A percentile compares a stretch with the other conserved stretches of the same genome.
Evolutionary conservation across 2,797 vertebrate genomes (phyloP).

Genomic region (Parauchenoglanis ngamensis): DNA sequence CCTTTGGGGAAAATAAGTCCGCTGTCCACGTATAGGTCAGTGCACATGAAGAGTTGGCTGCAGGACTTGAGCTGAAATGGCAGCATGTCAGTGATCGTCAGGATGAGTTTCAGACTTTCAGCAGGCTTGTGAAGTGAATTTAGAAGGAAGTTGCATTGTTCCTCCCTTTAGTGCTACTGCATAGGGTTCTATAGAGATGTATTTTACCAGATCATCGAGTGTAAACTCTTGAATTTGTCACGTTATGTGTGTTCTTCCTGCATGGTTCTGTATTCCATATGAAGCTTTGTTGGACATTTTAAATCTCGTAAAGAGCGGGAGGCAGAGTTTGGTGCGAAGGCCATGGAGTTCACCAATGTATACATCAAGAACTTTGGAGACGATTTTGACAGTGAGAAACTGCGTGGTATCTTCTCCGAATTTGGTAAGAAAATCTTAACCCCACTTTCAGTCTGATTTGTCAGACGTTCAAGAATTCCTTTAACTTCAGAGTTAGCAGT

Average conservation of each 20-base stretch:
- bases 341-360: conserved; percentile 91
- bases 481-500: neutral
- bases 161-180: neutral
- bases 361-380: conserved; percentile 97
- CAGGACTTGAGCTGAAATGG: neutral
- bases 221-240: neutral
- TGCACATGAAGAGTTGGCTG: conserved; percentile 46
- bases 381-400: conserved; percentile 82
- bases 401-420: conserved; percentile 84
- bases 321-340: conserved; percentile 84
- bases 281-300: conserved; percentile 94
- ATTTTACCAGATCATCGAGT: too few relatives aligned
- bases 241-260: neutral
- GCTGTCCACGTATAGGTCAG: conserved; percentile 68
- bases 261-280: conserved; percentile 31
- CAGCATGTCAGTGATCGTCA: neutral
- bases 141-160: neutral
- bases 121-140: neutral
- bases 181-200: neutral
- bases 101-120: neutral
- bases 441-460: neutral
- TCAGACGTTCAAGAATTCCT: neutral
- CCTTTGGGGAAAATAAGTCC: conserved; percentile 65
- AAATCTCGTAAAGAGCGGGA: conserved; percentile 93
- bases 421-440: conserved; percentile 77